Base-by-base conservation (phyloP, 2,113 vertebrate genomes). In the Prunella fulvescens region DNA sequence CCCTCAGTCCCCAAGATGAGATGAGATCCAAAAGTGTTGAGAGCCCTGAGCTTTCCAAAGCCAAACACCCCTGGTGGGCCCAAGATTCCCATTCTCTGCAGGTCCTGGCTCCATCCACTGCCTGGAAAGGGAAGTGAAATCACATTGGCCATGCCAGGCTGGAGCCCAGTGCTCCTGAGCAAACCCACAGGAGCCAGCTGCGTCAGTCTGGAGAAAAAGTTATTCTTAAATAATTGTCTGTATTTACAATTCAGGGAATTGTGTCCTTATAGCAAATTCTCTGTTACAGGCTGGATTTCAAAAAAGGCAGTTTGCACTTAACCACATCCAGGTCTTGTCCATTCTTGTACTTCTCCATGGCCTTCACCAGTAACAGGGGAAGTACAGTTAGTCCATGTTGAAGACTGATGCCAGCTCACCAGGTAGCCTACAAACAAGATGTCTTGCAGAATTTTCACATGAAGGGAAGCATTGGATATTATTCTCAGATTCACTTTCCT, bases 361-460 rank as follows among this genome's bases (percentile, higher is more conserved):
- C 29, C 6, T 60, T 39, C 42, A 23, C 9, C 33, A 19, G 14
- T 4, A 10, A 44, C 13, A 2, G 2, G 7, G 15, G 12, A 33
- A 24, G 6, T 14, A 2, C 24, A 16, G 11, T 5, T 9, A 18
- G 40, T 33, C 51, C 56, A 0, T 10, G 22, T 1, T 10, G 24
- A 48, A 40, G 60, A 39, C 53, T 31, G 70, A 37, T 66, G 31
- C 40, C 42, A 22, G 53, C 33, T 25, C 6, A 3, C 19, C 19
- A 23, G 51, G 26, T 5, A 64, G 12, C 29, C 44, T 29, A 9
- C 0, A 3, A 51, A 40, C 15, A 23, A 0, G 1, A 39, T 14
- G 31, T 19, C 70, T 51, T 18, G 7, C 7, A 64, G 66, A 22
- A 39, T 28, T 51, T 35, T 40, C 56, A 19, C 3, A 1, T 12